These are phyloP conservation scores for Heliconius himera DNA, from an alignment of 1,140 invertebrate genomes.

Conservation along the genomic window DNA sequence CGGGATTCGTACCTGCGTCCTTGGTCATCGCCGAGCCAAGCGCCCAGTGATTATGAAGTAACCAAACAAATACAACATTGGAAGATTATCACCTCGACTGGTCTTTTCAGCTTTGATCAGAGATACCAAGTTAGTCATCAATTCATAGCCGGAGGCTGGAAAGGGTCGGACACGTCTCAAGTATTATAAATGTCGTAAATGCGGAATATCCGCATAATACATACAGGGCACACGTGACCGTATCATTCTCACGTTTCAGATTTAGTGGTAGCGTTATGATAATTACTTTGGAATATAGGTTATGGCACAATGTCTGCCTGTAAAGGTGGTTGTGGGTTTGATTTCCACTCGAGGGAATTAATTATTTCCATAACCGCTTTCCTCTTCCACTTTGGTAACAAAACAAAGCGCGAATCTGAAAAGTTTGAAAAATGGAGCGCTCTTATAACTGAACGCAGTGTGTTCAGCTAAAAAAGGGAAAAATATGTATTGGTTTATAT, in stretches of 20 bases:
- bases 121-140: not conserved
- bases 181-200: not conserved
- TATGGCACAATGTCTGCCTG: not conserved
- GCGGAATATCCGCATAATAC: not conserved
- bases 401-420: no score
- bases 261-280: not conserved
- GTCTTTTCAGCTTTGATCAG: not conserved
- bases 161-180: not conserved
- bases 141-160: not conserved
- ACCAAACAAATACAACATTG: not conserved
- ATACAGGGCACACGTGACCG: not conserved
- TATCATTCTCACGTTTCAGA: not conserved
- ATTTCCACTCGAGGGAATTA: no score
- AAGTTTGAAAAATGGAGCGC: no score
- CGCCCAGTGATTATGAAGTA: no score
- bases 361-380: no score
- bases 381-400: no score
- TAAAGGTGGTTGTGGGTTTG: no score
- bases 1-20: no score
- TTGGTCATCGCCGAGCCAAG: no score
- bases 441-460: no score
- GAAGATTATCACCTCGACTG: not conserved
- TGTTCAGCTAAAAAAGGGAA: no score
- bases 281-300: not conserved
- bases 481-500: no score